Conservation (phyloP, 2,797 vertebrate genomes). For the Pipistrellus nathusii region DNA sequence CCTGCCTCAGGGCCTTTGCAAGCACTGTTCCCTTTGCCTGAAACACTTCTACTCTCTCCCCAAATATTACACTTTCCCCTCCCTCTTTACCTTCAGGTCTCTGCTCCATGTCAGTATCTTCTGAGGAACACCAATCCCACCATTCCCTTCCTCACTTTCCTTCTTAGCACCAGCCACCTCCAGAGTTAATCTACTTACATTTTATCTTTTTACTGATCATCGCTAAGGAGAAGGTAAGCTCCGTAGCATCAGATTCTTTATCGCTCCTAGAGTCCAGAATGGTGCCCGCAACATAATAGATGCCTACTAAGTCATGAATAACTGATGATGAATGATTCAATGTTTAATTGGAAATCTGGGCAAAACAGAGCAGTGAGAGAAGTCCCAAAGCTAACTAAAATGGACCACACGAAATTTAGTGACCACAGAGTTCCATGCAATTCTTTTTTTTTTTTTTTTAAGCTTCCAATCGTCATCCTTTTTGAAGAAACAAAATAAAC, state of each 20-base stretch:
- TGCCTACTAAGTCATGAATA: neutral
- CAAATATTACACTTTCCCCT: neutral
- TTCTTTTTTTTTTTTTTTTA: neutral
- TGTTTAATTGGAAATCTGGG: neutral
- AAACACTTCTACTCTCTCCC: no score
- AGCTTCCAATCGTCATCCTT: neutral
- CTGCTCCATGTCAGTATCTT: neutral
- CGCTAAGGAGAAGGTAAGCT: neutral
- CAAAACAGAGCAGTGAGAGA: neutral
- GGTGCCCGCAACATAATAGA: fast-evolving
- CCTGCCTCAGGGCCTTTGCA: constrained; percentile 8
- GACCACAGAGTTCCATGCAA: neutral
- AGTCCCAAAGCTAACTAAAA: neutral
- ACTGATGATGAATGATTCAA: neutral
- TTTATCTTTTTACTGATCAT: neutral
- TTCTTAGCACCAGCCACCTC: neutral
- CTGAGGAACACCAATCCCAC: neutral
- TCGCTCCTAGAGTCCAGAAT: neutral
- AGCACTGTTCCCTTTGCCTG: neutral
- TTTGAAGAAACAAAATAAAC: neutral
- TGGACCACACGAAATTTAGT: neutral
- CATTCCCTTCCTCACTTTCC: neutral
- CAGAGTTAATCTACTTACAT: neutral
- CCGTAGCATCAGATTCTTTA: neutral
- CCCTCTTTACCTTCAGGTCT: neutral